Percentiles rank a stretch among this genome's conserved stretches.
phyloP scores from a whole-genome alignment of 2,797 vertebrate species.

The Pempheris klunzingeri region DNA sequence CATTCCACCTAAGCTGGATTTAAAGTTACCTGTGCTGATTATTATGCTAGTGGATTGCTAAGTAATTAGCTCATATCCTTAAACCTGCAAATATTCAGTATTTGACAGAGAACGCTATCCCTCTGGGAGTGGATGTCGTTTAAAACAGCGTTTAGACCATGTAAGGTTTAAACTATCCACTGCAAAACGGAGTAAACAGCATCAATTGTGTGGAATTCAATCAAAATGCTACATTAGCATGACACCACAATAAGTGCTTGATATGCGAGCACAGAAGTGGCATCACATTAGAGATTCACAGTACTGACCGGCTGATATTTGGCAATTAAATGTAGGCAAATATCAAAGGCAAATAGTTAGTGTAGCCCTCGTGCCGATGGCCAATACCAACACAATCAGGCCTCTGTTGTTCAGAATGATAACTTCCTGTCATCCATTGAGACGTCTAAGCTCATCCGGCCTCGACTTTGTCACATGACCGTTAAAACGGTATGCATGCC shows the following conservation, averaged over 20 bases:
- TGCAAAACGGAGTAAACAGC: not conserved
- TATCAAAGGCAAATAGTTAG: not conserved
- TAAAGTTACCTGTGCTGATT: not conserved
- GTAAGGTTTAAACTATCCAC: not conserved
- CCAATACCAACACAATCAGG: not conserved
- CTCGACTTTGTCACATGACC: constrained; percentile 69
- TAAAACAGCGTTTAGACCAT: not conserved
- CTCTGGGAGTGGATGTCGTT: not conserved
- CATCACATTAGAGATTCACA: not conserved
- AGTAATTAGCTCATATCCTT: not conserved
- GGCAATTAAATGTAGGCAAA: not conserved
- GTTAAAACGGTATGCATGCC: constrained; percentile 51
- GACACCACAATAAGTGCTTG: not conserved
- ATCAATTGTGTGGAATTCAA: not conserved
- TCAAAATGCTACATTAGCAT: constrained; percentile 15
- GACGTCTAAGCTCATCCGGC: constrained; percentile 59
- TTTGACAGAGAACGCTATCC: not conserved
- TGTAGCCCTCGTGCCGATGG: not conserved
- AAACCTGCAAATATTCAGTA: not conserved
- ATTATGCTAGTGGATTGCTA: not conserved
- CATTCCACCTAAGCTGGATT: not conserved
- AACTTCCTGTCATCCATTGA: constrained; percentile 19
- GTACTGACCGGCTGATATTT: not conserved
- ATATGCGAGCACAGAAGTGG: not conserved
- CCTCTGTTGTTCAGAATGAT: constrained; percentile 14